Evolutionary conservation across 2,113 vertebrate genomes (phyloP), one percentile per base, ranked within the genome.

Genomic region (Chaetops frenatus): DNA sequence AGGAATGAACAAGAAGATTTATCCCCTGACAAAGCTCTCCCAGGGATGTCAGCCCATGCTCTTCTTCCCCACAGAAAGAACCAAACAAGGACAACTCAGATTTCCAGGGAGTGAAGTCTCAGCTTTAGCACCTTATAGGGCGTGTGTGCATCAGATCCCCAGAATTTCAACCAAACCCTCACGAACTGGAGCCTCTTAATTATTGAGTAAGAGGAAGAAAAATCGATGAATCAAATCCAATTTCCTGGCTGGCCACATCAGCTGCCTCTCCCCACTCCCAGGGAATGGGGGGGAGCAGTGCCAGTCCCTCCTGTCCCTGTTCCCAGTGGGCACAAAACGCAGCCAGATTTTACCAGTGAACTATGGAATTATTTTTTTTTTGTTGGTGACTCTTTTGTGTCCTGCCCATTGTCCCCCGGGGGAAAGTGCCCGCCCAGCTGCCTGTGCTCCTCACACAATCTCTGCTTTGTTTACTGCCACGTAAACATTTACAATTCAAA

Each of bases 401-500:
- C 94, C 86, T 86, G 57, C 78, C 94, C 65, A 91, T 94, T 81
- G 92, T 96, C 73, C 92, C 77, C 58, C 54, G 90, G 65, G 42
- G 71, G 73, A 87, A 80, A 94, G 92, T 56, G 87, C 71, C 88
- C 27, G 27, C 88, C 80, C 3, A 21, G 50, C 94, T 90, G 94
- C 94, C 80, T 64, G 17, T 85, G 91, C 95, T 94, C 88, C 94
- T 93, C 95, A 86, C 95, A 98, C 97, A 98, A 96, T 95, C 97
- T 95, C 85, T 88, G 94, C 97, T 98, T 98, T 98, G 97, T 98
- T 97, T 96, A 97, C 44, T 71, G 88, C 70, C 92, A 96, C 97
- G 97, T 97, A 97, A 98, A 98, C 97, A 98, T 98, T 98, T 98
- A 98, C 97, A 95, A 97, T 96, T 96, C 97, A 57, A 57, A 97